A percentile compares a stretch with the other conserved stretches of the same genome.
phyloP scores from a whole-genome alignment of 2,797 vertebrate species.

The Myioborus miniatus region DNA sequence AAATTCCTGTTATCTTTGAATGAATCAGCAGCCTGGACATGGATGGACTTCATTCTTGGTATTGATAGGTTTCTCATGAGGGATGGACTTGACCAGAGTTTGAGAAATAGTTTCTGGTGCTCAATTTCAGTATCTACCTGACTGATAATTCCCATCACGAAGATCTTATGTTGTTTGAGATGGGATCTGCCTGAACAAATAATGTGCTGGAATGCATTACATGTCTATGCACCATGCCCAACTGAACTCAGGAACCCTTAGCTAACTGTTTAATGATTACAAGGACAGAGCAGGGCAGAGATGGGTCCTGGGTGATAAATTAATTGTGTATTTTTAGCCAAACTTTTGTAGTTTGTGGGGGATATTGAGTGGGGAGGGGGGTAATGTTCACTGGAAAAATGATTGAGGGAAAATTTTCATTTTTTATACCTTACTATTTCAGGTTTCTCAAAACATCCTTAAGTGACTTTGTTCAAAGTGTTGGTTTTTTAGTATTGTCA shows the following conservation, averaged over 20 bases:
- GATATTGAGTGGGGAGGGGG: neutral
- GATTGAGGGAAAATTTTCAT: neutral
- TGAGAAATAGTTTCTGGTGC: neutral
- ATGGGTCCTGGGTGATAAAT: neutral
- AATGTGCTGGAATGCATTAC: neutral
- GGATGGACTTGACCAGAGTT: neutral
- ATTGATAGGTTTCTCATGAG: neutral
- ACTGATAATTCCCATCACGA: neutral
- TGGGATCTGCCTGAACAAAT: neutral
- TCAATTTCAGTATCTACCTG: neutral
- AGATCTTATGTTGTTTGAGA: accelerated
- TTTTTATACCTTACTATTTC: neutral
- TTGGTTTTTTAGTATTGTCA: neutral
- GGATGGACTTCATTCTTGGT: neutral
- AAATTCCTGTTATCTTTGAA: neutral
- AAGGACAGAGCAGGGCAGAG: neutral
- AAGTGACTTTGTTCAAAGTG: neutral
- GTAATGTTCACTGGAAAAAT: neutral
- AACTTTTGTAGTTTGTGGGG: neutral
- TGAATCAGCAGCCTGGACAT: neutral
- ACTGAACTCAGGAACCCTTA: neutral
- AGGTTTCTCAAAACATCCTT: neutral
- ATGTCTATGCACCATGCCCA: neutral
- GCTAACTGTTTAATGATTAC: neutral
- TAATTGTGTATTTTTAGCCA: neutral